Conservation (phyloP, 2,797 vertebrate genomes). For the Philypnodon macrostomus region DNA sequence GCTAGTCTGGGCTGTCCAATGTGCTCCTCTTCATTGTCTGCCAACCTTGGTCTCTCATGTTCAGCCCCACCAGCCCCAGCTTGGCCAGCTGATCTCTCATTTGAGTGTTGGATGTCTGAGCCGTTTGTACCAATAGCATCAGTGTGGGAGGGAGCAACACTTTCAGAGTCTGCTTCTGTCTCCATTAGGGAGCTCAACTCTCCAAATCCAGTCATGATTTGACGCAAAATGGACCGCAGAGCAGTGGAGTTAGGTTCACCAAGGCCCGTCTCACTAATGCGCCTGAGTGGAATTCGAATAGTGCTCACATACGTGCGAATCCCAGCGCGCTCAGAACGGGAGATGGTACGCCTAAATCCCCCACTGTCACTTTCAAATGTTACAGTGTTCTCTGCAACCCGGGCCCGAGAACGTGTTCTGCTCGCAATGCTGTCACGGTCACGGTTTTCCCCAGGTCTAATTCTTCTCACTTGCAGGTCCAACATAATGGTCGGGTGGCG, state of each 20-base stretch:
- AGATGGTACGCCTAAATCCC: slow-evolving; percentile 89
- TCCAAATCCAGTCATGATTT: slow-evolving; percentile 94
- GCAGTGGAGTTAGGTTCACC: slow-evolving; percentile 89
- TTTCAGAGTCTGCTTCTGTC: slow-evolving; percentile 86
- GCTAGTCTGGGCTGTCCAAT: slow-evolving; percentile 58
- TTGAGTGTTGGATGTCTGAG: slow-evolving; percentile 54
- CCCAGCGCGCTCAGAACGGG: slow-evolving; percentile 87
- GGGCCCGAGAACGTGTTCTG: slow-evolving; percentile 87
- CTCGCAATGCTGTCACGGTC: slow-evolving; percentile 91
- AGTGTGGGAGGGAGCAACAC: slow-evolving; percentile 58
- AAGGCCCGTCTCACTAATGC: slow-evolving; percentile 87
- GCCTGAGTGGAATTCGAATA: slow-evolving; percentile 88
- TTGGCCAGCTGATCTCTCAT: slow-evolving; percentile 50
- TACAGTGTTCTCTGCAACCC: slow-evolving; percentile 86
- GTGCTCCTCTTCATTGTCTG: slow-evolving; percentile 55
- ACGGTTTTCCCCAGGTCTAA: slow-evolving; percentile 89
- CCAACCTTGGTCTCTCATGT: slow-evolving; percentile 56
- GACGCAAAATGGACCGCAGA: slow-evolving; percentile 88
- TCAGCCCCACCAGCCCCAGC: slow-evolving; percentile 39
- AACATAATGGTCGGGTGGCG: slow-evolving; percentile 91
- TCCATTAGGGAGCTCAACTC: slow-evolving; percentile 93
- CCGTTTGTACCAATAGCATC: slow-evolving; percentile 40
- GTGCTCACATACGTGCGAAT: slow-evolving; percentile 92
- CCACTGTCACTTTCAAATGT: slow-evolving; percentile 90
- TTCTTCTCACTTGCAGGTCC: slow-evolving; percentile 91